These are phyloP conservation scores for Polydrusus cervinus DNA, from an alignment of 2,888 invertebrate genomes.

Conservation along the genomic window DNA sequence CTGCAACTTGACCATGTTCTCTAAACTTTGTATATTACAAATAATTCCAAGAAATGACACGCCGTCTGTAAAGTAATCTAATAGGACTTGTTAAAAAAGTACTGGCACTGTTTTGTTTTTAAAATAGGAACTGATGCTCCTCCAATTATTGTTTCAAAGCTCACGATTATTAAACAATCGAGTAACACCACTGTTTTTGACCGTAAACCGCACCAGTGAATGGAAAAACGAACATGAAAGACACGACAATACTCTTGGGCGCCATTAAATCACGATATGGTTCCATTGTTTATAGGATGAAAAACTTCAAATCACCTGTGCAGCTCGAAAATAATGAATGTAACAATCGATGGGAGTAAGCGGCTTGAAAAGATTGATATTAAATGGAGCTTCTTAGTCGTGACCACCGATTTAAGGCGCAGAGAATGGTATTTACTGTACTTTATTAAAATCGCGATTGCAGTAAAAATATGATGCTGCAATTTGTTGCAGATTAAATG, in stretches of 20 bases:
- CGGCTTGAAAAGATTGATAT: conserved; percentile 6
- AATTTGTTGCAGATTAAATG: too few relatives aligned
- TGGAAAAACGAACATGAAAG: conserved; percentile 12
- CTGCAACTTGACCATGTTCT: too few relatives aligned
- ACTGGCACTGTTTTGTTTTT: too few relatives aligned
- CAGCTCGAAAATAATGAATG: conserved; percentile 19
- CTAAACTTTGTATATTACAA: too few relatives aligned
- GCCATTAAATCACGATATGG: conserved; percentile 24
- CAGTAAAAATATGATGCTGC: neutral
- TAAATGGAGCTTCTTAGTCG: conserved; percentile 12
- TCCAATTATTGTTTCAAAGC: neutral
- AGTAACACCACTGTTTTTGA: conserved; percentile 8
- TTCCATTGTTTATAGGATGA: neutral
- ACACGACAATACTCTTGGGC: conserved; percentile 8
- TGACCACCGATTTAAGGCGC: conserved; percentile 1
- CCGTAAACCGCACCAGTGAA: conserved; percentile 1
- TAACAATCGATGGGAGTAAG: conserved; percentile 12
- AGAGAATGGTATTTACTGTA: neutral
- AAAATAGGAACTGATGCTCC: neutral
- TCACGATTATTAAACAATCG: neutral
- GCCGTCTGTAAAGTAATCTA: too few relatives aligned
- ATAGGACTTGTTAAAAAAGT: too few relatives aligned
- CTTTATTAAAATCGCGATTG: conserved; percentile 5
- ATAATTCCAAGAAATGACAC: too few relatives aligned
- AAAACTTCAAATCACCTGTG: conserved; percentile 18